Evolutionary conservation across 2,888 invertebrate genomes (phyloP), one percentile per base, ranked within the genome.

Genomic region (Apamea monoglypha): DNA sequence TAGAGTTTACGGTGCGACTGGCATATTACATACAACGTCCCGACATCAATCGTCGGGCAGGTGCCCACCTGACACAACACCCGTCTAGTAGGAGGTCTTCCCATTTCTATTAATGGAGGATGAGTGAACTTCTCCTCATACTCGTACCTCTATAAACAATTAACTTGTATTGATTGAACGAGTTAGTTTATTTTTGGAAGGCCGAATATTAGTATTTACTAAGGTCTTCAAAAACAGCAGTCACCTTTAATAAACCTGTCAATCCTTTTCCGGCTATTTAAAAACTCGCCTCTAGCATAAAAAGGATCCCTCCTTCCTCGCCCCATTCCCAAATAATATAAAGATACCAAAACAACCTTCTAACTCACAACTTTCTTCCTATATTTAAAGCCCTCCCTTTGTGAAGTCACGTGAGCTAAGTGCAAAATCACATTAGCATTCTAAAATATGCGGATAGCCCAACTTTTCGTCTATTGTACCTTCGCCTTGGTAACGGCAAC

Each of bases 391-490:
- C 64, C 80, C 73, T 78, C 71, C 85, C 78, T 87, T 89, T 85
- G 86, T 85, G 81, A 82, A 86, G 84, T 86, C 87, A 85, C 86
- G 84, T 86, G 87, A 82, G 78, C 87, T 90, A 88, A 90, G 91
- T 88, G 88, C 89, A 89, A 92, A 91, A 93, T 92, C 91, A 92
- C 91, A 94, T 93, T 92, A 95, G 91, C 91, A 90, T 90, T 90
- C 87, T 91, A 90, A 95, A 94, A 94, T 94, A 95, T 94, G 93
- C 92, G 94, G 91, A 92, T 91, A 91, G 91, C 88, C 82, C 82
- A 90, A 95, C 94, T 92, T 94, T 93, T 91, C 80, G 81, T 84
- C 93, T 92, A 93, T 94, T 94, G 94, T 93, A 90, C 88, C 84
- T 84, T 73, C 83, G 75, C 81, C 78, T 86, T 78, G 86, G 82